Evolutionary conservation across 2,888 invertebrate species (phyloP), one percentile per base, ranked within the genome.

Genomic region (Erebia epiphron): DNA sequence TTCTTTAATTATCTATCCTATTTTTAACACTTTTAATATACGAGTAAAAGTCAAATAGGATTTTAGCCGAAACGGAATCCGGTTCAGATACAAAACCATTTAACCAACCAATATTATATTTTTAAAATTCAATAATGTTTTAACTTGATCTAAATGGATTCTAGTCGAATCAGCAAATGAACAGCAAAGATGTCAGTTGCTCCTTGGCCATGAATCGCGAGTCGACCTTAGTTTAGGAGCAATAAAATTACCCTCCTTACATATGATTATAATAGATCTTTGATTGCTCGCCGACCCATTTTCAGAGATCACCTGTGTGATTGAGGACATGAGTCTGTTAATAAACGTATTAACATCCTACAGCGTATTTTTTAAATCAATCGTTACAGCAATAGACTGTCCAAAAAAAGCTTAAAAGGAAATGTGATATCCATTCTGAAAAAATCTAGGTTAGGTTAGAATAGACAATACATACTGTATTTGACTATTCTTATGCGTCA

Each of bases 271-370:
- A 46, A 35, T 46, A 77, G 79, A 83, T 78, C 79, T 72, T 78
- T 87, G 84, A 91, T 91, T 91, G 87, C 75, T 75, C 78, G 77
- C 80, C 82, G 92, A 90, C 92, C 91, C 82, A 91, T 79, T 87
- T 91, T 73, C 80, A 73, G 35, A 54, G 68, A 67, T 66, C 69
- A 68, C 69, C 69, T 67, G 74, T 68, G 61, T 73, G 74, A 77
- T 73, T 75, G 70, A 73, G 64, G 71, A 72, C 67, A 65, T 69
- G n/a, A 63, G 56, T 49, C 49, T 43, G 60, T 43, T 41, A 16
- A 54, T 16, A 54, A 35, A 35, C 5, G 35, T 14, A 9, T 52
- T 16, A 52, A 16, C 16, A 16, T 18, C 54, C 18, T 46, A 13
- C 46, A 46, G 14, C n/a, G 2, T 52, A n/a, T 52, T 52, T 8